Evolutionary conservation across 2,888 invertebrate genomes (phyloP).

Genomic region (Nomada hirtipes): DNA sequence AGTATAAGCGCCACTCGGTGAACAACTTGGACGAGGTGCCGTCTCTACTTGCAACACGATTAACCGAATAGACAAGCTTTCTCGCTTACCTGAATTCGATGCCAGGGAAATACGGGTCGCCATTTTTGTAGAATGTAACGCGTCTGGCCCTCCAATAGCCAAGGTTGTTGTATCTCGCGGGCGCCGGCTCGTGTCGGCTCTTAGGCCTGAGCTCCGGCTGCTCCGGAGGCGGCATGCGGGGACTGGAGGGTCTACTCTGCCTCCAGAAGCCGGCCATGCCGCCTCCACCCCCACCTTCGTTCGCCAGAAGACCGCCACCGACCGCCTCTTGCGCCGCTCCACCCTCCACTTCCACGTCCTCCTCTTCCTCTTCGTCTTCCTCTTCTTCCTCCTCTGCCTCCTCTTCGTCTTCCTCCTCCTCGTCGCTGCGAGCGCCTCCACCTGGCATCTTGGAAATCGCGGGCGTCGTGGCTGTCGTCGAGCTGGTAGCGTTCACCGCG

Average conservation of each 20-base stretch:
- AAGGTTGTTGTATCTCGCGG: constrained; percentile 89
- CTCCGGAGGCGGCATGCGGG: constrained; percentile 86
- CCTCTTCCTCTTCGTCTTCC: constrained; percentile 71
- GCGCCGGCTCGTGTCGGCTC: constrained; percentile 86
- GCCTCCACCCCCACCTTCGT: constrained; percentile 76
- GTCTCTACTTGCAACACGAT: not conserved
- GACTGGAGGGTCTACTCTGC: constrained; percentile 85
- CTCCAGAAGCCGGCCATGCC: constrained; percentile 85
- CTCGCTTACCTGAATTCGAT: constrained; percentile 89
- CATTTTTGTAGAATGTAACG: constrained; percentile 96
- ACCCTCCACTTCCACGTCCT: constrained; percentile 63
- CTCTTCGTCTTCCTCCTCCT: constrained; percentile 66
- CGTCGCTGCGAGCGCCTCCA: constrained; percentile 65
- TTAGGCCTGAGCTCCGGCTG: constrained; percentile 86
- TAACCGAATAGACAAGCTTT: not conserved
- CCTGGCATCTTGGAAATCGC: constrained; percentile 68
- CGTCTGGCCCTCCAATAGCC: constrained; percentile 95
- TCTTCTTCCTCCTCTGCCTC: constrained; percentile 65
- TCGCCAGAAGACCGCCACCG: constrained; percentile 75
- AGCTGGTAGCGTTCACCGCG: constrained; percentile 79
- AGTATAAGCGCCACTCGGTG: constrained; percentile 15
- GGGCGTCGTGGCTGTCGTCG: constrained; percentile 65
- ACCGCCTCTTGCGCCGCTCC: constrained; percentile 69
- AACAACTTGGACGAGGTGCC: not conserved
- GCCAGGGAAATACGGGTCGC: constrained; percentile 96